Base-by-base conservation (phyloP, 2,797 vertebrate genomes). In the Anolis apletophallus region DNA sequence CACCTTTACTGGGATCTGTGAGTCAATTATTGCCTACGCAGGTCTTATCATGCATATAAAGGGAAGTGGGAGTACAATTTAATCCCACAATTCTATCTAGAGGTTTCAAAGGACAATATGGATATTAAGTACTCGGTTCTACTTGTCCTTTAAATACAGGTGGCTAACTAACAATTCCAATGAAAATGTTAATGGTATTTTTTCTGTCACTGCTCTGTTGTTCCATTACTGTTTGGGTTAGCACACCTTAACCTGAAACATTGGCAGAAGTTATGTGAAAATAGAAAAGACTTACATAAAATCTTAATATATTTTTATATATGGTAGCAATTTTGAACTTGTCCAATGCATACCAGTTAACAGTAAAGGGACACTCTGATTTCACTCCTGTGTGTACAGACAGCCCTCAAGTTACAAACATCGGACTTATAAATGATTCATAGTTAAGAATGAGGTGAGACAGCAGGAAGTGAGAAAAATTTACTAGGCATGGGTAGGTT, bases 11-110 rank as follows among this genome's bases (percentile, higher is more conserved):
- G 46, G 57, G n/a, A 67, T 81, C 59, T 55, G 8, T 32, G 59
- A 73, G 85, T 86, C 78, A 86, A 80, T 80, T 80, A 64, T n/a
- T 26, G 17, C 9, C 16, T 55, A 36, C 19, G 21, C 50, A 52
- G 74, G 23, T 40, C 74, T 69, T 55, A 50, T 75, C 71, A 55
- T 55, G 32, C 32, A 68, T 68, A 8, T 52, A 75, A 75, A 64
- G 57, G 61, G 26, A 83, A 73, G 61, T n/a, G 71, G 59, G 36
- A 77, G 50, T 69, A 26, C 46, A 77, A 77, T 78, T 77, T 55
- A 57, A 14, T 68, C 61, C 17, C 55, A 16, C 52, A 78, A 78
- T 69, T 67, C 78, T 36, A 68, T 32, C 61, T 85, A 29, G 67
- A 78, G 1, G 17, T 84, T 40, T 55, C 61, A 85, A 77, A 78